These are phyloP conservation scores for Heterochromis multidens DNA, from an alignment of 2,113 vertebrate genomes.

Conservation along the genomic window DNA sequence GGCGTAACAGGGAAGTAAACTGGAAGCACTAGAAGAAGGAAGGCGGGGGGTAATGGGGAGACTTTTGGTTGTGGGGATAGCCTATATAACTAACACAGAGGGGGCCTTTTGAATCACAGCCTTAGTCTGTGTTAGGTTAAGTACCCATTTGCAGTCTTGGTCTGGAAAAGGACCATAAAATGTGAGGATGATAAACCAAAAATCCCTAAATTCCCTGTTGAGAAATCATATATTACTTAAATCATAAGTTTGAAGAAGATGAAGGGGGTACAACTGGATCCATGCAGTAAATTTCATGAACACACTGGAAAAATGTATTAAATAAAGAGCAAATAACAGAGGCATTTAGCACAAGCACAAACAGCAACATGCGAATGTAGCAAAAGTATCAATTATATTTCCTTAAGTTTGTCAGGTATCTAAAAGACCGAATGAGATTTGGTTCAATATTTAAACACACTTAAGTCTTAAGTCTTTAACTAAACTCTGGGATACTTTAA, in stretches of 20 bases:
- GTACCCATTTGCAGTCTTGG: conserved; percentile 39
- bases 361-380: not conserved
- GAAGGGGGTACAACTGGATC: not conserved
- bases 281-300: not conserved
- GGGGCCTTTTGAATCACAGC: conserved; percentile 54
- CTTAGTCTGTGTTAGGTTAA: conserved; percentile 51
- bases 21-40: not conserved
- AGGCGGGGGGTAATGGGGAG: not conserved
- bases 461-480: not conserved
- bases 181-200: conserved; percentile 16
- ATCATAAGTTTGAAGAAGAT: conserved; percentile 16
- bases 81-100: conserved; percentile 42
- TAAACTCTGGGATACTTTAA: not conserved
- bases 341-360: not conserved
- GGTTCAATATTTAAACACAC: not conserved
- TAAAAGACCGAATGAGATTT: not conserved
- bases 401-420: not conserved
- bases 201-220: conserved; percentile 13
- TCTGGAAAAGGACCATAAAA: conserved; percentile 38
- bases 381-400: not conserved
- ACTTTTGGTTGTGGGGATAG: not conserved
- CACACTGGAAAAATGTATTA: not conserved
- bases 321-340: not conserved
- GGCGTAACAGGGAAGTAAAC: conserved; percentile 54
- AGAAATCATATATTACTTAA: conserved; percentile 10